Conservation (phyloP, 2,797 vertebrate species). For the Saxicola maurus region DNA sequence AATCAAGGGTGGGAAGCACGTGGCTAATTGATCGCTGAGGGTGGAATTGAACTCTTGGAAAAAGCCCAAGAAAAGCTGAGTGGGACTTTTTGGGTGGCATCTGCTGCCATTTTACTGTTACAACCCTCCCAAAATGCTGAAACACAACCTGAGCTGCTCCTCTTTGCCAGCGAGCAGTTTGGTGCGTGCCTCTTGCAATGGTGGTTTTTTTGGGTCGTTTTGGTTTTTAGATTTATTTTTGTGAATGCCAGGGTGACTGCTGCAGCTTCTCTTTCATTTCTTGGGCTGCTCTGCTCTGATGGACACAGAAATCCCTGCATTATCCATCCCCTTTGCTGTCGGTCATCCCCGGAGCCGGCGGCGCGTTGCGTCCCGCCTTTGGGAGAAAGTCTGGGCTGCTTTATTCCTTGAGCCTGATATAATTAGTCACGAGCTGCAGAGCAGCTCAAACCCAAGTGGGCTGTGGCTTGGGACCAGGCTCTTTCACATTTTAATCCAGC, state of each 20-base stretch:
- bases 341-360: fast-evolving
- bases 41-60: neutral
- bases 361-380: fast-evolving
- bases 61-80: neutral
- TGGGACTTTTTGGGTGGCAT: neutral
- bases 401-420: neutral
- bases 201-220: neutral
- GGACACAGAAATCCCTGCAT: fast-evolving
- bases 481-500: constrained; percentile 30
- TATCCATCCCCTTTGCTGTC: fast-evolving
- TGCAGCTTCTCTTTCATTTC: neutral
- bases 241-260: neutral
- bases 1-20: neutral
- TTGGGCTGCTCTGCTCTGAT: neutral
- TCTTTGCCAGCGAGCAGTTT: neutral
- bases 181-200: neutral
- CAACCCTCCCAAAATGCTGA: neutral
- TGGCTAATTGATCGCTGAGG: neutral
- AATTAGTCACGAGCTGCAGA: neutral
- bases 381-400: neutral
- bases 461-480: neutral
- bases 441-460: neutral
- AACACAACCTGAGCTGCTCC: neutral
- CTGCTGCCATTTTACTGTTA: neutral
- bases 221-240: neutral